Evolutionary conservation across 2,888 invertebrate genomes (phyloP).

Genomic region (Lithosia quadra): DNA sequence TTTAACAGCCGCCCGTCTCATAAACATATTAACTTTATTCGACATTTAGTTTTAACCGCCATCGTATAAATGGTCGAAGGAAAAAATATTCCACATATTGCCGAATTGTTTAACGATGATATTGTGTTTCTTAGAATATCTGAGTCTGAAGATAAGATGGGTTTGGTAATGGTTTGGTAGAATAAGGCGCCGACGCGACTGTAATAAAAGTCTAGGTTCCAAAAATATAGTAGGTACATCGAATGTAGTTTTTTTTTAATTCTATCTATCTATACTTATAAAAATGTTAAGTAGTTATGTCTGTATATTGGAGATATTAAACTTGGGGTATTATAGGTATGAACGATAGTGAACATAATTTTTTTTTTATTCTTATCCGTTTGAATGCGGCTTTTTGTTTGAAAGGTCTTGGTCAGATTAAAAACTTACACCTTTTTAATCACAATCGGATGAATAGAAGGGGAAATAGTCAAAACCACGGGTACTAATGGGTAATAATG

Average conservation of each 20-base stretch:
- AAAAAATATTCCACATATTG: slow-evolving; percentile 60
- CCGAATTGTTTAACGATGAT: slow-evolving; percentile 42
- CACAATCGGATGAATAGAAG: too few species aligned
- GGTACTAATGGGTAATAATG: too few species aligned
- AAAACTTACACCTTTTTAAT: too few species aligned
- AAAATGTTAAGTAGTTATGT: too few species aligned
- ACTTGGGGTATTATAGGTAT: too few species aligned
- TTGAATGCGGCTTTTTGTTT: too few species aligned
- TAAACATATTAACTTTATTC: slow-evolving; percentile 81
- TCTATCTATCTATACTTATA: background rate
- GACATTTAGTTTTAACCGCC: slow-evolving; percentile 68
- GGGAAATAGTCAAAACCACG: too few species aligned
- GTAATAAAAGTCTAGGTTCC: background rate
- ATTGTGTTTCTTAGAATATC: slow-evolving; percentile 57
- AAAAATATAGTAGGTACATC: background rate
- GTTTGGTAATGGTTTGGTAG: slow-evolving; percentile 20
- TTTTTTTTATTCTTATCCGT: too few species aligned
- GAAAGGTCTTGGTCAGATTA: too few species aligned
- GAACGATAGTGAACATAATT: too few species aligned
- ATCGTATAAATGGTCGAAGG: slow-evolving; percentile 44
- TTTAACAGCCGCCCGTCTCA: slow-evolving; percentile 71
- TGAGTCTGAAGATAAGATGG: slow-evolving; percentile 40
- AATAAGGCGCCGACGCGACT: background rate
- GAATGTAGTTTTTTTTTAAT: background rate
- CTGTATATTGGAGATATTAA: too few species aligned